These are phyloP conservation scores for Folsomia candida DNA, from an alignment of 2,888 invertebrate species.

Conservation along the genomic window DNA sequence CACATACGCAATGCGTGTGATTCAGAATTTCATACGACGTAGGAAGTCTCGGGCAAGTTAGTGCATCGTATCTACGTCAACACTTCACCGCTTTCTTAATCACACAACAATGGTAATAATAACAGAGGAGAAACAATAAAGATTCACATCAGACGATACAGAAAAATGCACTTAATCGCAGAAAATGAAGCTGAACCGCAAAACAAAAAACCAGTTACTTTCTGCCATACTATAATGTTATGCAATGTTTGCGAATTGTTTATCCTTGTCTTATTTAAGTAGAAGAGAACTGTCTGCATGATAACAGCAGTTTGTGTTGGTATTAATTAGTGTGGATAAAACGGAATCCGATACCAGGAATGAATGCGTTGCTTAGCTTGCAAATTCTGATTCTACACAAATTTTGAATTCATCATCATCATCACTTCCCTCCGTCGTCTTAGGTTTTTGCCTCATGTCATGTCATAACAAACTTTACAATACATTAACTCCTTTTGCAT, in stretches of 20 bases:
- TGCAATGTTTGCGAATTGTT: not conserved
- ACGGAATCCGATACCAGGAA: constrained; percentile 2
- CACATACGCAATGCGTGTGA: too few species aligned
- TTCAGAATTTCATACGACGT: too few species aligned
- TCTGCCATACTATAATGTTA: not conserved
- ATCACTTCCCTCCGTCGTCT: not conserved
- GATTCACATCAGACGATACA: constrained; percentile 12
- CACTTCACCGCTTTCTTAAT: constrained; percentile 10
- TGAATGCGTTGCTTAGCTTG: constrained; percentile 4
- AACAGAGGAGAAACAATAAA: constrained; percentile 9
- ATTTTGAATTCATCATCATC: constrained; percentile 2
- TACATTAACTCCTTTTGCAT: constrained; percentile 1
- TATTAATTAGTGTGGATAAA: constrained; percentile 8
- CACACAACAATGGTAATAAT: not conserved
- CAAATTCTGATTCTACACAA: not conserved
- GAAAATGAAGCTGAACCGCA: constrained; percentile 4
- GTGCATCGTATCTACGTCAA: too few species aligned
- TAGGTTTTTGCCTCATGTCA: not conserved
- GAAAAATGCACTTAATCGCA: not conserved
- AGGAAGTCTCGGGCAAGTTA: too few species aligned
- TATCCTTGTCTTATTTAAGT: not conserved
- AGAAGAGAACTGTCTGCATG: not conserved
- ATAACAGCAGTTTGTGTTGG: not conserved
- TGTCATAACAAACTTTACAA: constrained; percentile 2
- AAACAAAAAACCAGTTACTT: constrained; percentile 5